These are phyloP conservation scores for Andrena hattorfiana DNA, from an alignment of 2,888 invertebrate genomes.

Conservation along the genomic window DNA sequence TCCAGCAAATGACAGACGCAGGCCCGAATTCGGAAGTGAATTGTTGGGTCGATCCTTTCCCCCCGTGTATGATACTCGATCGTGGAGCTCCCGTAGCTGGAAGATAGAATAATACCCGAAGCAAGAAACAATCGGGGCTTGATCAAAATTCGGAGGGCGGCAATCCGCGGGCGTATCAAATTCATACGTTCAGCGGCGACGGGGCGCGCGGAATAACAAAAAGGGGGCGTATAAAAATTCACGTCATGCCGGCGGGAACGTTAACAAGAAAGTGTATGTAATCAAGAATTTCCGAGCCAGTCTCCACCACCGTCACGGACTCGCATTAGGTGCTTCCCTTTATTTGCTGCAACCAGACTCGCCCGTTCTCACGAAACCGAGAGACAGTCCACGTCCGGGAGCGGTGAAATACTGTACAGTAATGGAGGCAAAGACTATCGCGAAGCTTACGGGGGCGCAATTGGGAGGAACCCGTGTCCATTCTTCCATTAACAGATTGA, in stretches of 20 bases:
- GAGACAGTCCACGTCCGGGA: constrained; percentile 50
- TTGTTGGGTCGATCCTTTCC: not conserved
- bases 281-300: constrained; percentile 67
- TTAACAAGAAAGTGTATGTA: constrained; percentile 71
- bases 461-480: constrained; percentile 24
- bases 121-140: not conserved
- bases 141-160: constrained; percentile 41
- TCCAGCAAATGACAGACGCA: constrained; percentile 14
- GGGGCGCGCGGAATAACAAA: constrained; percentile 45
- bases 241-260: constrained; percentile 59
- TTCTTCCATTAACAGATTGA: constrained; percentile 1
- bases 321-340: constrained; percentile 69
- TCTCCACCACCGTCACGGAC: constrained; percentile 54
- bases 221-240: constrained; percentile 66
- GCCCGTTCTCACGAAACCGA: constrained; percentile 56
- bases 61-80: not conserved
- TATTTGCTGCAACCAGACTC: constrained; percentile 58
- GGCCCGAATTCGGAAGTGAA: not conserved
- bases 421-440: constrained; percentile 46
- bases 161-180: constrained; percentile 31
- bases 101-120: not conserved
- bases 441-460: constrained; percentile 22
- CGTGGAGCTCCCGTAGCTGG: not conserved
- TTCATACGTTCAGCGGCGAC: constrained; percentile 28
- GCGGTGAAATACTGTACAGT: constrained; percentile 57